A percentile compares a stretch with the other conserved stretches of the same genome.
These are phyloP conservation scores for Helicoverpa armigera DNA, from an alignment of 1,140 invertebrate species.

Conservation along the genomic window DNA sequence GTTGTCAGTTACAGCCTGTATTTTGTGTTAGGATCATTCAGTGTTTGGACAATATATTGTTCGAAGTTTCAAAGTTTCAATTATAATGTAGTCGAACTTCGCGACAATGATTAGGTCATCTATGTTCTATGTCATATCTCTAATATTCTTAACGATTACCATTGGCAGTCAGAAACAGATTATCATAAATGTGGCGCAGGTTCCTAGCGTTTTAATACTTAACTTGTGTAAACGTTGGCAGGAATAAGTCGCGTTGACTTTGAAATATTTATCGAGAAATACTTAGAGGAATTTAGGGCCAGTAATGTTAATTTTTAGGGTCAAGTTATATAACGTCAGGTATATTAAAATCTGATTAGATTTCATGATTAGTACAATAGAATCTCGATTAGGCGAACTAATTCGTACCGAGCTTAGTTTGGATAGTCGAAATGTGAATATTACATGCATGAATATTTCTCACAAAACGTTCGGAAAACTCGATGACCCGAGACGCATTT, in stretches of 20 bases:
- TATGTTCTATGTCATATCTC: conserved; percentile 43
- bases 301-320: conserved; percentile 12
- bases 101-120: conserved; percentile 18
- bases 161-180: conserved; percentile 42
- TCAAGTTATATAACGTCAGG: not conserved
- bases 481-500: no score
- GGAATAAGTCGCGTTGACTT: not conserved
- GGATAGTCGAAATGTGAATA: no score
- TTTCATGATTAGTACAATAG: not conserved
- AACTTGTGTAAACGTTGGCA: not conserved
- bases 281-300: conserved; percentile 1
- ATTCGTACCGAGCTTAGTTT: no score
- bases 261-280: conserved; percentile 6
- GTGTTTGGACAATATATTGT: conserved; percentile 50
- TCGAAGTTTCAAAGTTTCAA: conserved; percentile 40
- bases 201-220: not conserved
- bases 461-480: no score
- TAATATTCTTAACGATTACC: conserved; percentile 41
- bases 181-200: conserved; percentile 32
- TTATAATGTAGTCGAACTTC: conserved; percentile 27
- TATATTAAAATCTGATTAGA: not conserved
- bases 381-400: no score
- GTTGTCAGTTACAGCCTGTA: conserved; percentile 83
- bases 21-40: conserved; percentile 71
- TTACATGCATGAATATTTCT: no score